Evolutionary conservation across 2,888 invertebrate species (phyloP).

Genomic region (Ptychoptera contaminata): DNA sequence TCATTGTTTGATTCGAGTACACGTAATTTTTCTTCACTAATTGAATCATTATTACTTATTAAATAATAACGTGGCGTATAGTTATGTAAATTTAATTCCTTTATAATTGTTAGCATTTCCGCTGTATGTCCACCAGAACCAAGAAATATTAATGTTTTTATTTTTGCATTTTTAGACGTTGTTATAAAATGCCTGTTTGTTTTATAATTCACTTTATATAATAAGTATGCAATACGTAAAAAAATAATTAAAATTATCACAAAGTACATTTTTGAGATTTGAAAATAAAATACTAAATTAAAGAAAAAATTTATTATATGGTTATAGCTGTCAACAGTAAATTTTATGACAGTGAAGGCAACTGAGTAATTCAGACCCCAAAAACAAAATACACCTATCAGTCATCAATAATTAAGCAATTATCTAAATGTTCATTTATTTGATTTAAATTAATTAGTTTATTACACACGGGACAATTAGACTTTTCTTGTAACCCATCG

Average conservation of each 20-base stretch:
- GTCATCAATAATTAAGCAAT: constrained; percentile 5
- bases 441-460: neutral
- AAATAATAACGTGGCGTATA: constrained; percentile 66
- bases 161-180: neutral
- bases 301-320: no score
- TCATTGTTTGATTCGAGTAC: constrained; percentile 35
- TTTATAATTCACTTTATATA: no score
- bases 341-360: no score
- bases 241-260: neutral
- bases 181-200: no score
- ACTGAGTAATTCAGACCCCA: no score
- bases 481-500: neutral
- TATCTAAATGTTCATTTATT: constrained; percentile 5
- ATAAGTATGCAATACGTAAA: no score
- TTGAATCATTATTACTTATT: constrained; percentile 58
- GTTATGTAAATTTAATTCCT: constrained; percentile 40
- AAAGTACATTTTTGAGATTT: no score
- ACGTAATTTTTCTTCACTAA: constrained; percentile 53
- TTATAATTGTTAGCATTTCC: constrained; percentile 71
- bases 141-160: constrained; percentile 19
- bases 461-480: constrained; percentile 3
- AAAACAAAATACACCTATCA: neutral
- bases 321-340: constrained; percentile 7
- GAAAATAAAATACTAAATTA: no score
- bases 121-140: constrained; percentile 58